Evolutionary conservation across 23 tunicate genomes (phyloP).

Genomic region (Styela clava): DNA sequence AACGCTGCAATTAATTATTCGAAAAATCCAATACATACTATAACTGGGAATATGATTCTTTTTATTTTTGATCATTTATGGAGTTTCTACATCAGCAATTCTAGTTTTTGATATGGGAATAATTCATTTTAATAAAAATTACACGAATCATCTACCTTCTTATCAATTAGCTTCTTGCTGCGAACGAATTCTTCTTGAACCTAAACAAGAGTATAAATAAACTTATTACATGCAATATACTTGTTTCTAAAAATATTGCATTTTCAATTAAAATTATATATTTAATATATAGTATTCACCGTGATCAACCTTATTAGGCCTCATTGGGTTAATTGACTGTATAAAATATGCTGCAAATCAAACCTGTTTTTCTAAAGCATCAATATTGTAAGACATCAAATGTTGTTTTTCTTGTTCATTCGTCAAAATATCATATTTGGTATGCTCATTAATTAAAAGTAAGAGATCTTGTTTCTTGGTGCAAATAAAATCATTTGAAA

Average conservation of each 20-base stretch:
- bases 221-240: neutral
- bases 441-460: conserved; percentile 33
- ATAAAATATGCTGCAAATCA: neutral
- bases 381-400: conserved; percentile 31
- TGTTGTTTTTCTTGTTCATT: conserved; percentile 24
- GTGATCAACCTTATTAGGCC: no score
- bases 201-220: conserved; percentile 17
- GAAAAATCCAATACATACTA: neutral
- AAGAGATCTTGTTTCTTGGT: conserved; percentile 38
- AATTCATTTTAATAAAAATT: no score
- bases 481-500: conserved; percentile 34
- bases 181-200: conserved; percentile 31
- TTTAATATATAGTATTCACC: no score
- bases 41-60: neutral
- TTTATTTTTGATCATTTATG: no score
- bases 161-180: conserved; percentile 35
- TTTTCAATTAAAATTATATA: no score
- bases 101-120: no score
- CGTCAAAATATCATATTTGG: conserved; percentile 32
- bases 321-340: neutral
- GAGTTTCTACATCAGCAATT: no score
- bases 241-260: neutral
- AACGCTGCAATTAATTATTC: neutral
- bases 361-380: conserved; percentile 52
- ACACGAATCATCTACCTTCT: conserved; percentile 40